Evolutionary conservation across 2,797 vertebrate species (phyloP).

Genomic region (Orientallactaga sibirica): DNA sequence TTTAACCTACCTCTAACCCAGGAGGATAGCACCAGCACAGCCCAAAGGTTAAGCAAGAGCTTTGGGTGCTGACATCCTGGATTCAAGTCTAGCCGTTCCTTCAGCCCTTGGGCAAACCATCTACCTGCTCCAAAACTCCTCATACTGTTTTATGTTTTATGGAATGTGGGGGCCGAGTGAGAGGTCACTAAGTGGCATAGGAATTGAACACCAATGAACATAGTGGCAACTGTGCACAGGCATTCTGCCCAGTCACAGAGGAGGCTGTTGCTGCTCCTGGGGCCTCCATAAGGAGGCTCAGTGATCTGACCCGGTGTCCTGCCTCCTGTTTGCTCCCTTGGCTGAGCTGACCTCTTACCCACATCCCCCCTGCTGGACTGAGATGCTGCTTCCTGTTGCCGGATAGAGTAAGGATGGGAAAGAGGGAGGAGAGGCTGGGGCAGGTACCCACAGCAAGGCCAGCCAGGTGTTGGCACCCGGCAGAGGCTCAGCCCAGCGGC

Average conservation of each 20-base stretch:
- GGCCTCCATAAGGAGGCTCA: slow-evolving; percentile 29
- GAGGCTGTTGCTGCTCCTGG: not conserved
- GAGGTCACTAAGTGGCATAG: not conserved
- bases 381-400: slow-evolving; percentile 83
- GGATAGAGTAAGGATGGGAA: slow-evolving; percentile 77
- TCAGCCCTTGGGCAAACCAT: not conserved
- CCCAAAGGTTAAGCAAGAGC: not conserved
- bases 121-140: not conserved
- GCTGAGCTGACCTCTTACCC: slow-evolving; percentile 84
- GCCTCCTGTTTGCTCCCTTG: slow-evolving; percentile 69
- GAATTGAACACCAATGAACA: not conserved
- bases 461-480: not conserved
- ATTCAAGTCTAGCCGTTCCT: not conserved
- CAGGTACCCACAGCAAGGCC: slow-evolving; percentile 8
- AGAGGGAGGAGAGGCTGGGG: slow-evolving; percentile 61
- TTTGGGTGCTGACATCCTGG: not conserved
- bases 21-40: not conserved
- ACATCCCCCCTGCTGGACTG: slow-evolving; percentile 84
- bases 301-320: slow-evolving; percentile 71
- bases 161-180: not conserved
- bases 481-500: not conserved
- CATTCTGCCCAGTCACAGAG: not conserved
- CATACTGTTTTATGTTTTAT: fast-evolving
- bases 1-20: not conserved
- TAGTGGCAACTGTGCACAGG: not conserved